Evolutionary conservation across 2,888 invertebrate species (phyloP).

Genomic region (Campopleginae sp.): DNA sequence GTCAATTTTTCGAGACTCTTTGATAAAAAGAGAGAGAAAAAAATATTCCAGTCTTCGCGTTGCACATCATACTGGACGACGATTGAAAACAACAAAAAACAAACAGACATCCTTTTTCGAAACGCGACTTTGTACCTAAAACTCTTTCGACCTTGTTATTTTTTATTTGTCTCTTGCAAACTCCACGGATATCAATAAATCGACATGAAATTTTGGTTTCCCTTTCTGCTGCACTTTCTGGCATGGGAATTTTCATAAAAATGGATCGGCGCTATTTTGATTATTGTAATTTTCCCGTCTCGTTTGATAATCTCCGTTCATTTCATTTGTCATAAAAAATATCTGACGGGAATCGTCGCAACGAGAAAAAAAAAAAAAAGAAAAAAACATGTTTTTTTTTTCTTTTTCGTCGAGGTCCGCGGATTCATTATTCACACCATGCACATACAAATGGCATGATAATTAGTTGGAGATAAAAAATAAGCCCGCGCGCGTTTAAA

Average conservation of each 20-base stretch:
- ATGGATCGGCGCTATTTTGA: neutral
- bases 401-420: neutral
- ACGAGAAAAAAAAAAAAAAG: neutral
- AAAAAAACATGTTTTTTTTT: neutral
- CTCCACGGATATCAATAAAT: neutral
- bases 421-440: neutral
- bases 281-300: neutral
- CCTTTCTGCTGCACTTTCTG: neutral
- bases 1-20: conserved; percentile 44
- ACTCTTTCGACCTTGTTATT: neutral
- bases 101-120: neutral
- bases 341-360: neutral
- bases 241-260: neutral
- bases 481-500: neutral
- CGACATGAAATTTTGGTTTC: neutral
- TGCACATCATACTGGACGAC: neutral
- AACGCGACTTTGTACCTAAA: neutral
- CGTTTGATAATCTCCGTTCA: neutral
- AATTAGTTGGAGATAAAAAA: conserved; percentile 21
- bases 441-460: neutral
- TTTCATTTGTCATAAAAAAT: neutral
- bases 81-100: neutral
- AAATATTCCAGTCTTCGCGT: conserved; percentile 26
- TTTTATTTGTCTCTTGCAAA: neutral
- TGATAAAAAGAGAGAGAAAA: neutral